phyloP scores from a whole-genome alignment of 2,888 invertebrate species.

The Apantesis nais region DNA sequence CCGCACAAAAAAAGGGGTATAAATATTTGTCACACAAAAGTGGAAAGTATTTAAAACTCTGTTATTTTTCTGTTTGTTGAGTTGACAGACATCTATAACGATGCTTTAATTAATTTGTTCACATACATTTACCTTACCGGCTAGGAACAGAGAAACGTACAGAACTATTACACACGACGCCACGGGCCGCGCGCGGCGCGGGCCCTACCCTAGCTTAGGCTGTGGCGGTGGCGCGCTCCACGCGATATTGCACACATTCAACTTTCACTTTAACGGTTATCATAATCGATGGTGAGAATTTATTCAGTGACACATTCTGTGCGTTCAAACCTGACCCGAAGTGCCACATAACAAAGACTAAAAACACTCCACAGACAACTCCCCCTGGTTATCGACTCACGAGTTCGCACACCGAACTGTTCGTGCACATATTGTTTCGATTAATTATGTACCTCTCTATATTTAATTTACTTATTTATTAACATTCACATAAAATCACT shows the following conservation, averaged over 20 bases:
- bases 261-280: constrained; percentile 13
- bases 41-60: too few species aligned
- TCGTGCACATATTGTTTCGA: not conserved
- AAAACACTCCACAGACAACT: too few species aligned
- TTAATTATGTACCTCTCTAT: not conserved
- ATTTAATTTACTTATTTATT: not conserved
- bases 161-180: constrained; percentile 23
- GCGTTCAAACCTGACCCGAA: not conserved
- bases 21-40: too few species aligned
- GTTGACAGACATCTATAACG: too few species aligned
- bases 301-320: constrained; percentile 7
- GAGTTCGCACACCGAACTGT: not conserved
- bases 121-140: constrained; percentile 62
- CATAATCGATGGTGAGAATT: constrained; percentile 19
- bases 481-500: constrained; percentile 7
- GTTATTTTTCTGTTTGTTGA: too few species aligned
- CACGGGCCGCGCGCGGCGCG: not conserved
- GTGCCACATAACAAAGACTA: too few species aligned
- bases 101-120: too few species aligned
- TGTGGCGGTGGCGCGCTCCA: constrained; percentile 29
- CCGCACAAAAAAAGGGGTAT: too few species aligned
- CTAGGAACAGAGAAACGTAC: constrained; percentile 59
- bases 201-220: constrained; percentile 23
- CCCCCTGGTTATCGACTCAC: too few species aligned
- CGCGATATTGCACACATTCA: constrained; percentile 19